Conservation (phyloP, 1,140 invertebrate species). For the Drosophila nigromelanica region DNA sequence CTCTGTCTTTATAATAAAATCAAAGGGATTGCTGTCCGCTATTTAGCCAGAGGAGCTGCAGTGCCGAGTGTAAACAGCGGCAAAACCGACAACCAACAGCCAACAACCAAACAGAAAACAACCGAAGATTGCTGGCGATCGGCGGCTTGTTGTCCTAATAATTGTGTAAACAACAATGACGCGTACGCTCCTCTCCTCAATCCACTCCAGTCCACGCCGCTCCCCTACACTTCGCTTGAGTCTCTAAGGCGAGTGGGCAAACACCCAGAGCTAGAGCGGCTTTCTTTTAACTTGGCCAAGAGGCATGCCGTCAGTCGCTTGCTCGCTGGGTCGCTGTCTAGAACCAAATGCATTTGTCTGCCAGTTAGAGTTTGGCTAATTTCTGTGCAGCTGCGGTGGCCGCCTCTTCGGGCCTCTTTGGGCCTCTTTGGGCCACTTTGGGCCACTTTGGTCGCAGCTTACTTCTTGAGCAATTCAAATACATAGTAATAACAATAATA, state of each 20-base stretch:
- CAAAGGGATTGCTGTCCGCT: slow-evolving; percentile 34
- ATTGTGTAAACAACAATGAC: slow-evolving; percentile 83
- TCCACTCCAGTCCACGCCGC: background rate
- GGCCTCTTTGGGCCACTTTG: slow-evolving; percentile 42
- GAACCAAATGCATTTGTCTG: slow-evolving; percentile 81
- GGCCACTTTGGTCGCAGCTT: slow-evolving; percentile 29
- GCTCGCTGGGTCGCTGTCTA: slow-evolving; percentile 42
- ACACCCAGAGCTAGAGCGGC: slow-evolving; percentile 42
- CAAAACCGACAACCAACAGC: slow-evolving; percentile 32
- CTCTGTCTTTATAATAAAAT: slow-evolving; percentile 17
- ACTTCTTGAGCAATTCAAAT: slow-evolving; percentile 82
- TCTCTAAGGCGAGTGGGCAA: slow-evolving; percentile 43
- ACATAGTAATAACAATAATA: slow-evolving; percentile 83
- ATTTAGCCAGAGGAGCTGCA: slow-evolving; percentile 21
- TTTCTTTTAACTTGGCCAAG: slow-evolving; percentile 56
- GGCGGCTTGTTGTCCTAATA: slow-evolving; percentile 83
- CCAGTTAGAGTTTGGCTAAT: slow-evolving; percentile 81
- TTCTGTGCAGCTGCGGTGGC: slow-evolving; percentile 67
- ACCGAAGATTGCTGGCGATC: slow-evolving; percentile 57
- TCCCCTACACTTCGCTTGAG: background rate
- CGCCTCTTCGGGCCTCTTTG: slow-evolving; percentile 23
- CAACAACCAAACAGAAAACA: slow-evolving; percentile 13
- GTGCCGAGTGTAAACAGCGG: slow-evolving; percentile 45
- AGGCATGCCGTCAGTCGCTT: slow-evolving; percentile 29
- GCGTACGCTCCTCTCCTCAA: slow-evolving; percentile 59